Evolutionary conservation across 2,797 vertebrate species (phyloP), one percentile per base, ranked within the genome.

Genomic region (Erethizon dorsatum): DNA sequence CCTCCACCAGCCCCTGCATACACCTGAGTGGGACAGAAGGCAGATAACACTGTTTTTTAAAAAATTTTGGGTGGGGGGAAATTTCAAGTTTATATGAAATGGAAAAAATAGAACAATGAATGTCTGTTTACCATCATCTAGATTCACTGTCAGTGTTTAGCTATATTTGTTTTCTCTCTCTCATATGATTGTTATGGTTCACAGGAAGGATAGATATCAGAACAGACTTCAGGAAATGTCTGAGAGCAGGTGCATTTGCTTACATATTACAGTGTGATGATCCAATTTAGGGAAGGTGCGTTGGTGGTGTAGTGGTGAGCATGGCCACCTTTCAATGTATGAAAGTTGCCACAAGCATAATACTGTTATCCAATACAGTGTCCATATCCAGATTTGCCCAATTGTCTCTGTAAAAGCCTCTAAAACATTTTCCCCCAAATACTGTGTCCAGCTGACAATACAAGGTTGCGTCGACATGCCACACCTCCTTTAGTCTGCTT

Each of bases 241-340:
- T 10, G 2, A 50, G 73, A 28, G 6, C 37, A 52, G 45, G 54
- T 14, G 13, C 28, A 31, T n/a, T n/a, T 54, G 7, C n/a, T 41
- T 24, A 28, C 11, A 24, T 26, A 13, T 2, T 59, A 63, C 18
- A 47, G 2, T 1, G 0, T 33, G 57, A 20, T 2, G 9, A 77
- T 75, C 65, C 37, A 3, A 45, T 14, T 57, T 63, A 56, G 78
- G 88, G 45, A 20, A 65, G 33, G 37, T 26, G 63, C 1, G 6
- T 28, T 47, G 73, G 12, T 31, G 26, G 22, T 73, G 26, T 7
- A 77, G 26, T 28, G 73, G 73, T 14, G 45, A 77, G 26, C 14
- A 8, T 1, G 3, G 73, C 73, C 73, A 31, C 45, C 73, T 75
- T 47, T 24, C 22, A 28, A 28, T 18, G 24, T 15, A 14, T 12